Evolutionary conservation across 1,140 invertebrate genomes (phyloP).

Genomic region (Nephotettix cincticeps): DNA sequence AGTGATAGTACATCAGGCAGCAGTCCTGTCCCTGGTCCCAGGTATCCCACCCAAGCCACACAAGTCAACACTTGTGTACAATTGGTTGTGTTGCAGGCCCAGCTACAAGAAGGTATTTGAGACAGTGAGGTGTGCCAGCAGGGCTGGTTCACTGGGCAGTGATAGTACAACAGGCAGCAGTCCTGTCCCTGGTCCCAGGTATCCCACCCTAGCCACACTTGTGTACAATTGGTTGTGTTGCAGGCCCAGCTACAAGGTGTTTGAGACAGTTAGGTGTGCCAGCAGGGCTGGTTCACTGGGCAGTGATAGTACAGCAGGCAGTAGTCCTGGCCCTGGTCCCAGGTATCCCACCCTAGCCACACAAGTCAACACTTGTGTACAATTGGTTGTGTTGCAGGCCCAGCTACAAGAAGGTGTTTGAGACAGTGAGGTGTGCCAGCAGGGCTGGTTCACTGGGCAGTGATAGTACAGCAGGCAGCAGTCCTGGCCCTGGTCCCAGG

Average conservation of each 20-base stretch:
- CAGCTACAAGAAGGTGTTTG: conserved; percentile 77
- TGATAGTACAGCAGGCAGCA: conserved; percentile 47
- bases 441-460: conserved; percentile 43
- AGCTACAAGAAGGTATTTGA: conserved; percentile 81
- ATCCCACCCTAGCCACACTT: not conserved
- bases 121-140: conserved; percentile 74
- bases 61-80: too few relatives aligned
- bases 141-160: conserved; percentile 40
- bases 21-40: conserved; percentile 38
- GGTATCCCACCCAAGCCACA: not conserved
- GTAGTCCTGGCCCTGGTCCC: conserved; percentile 40
- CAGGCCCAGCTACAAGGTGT: conserved; percentile 74
- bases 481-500: conserved; percentile 36
- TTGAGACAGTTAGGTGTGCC: conserved; percentile 79
- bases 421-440: conserved; percentile 76
- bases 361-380: too few relatives aligned
- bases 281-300: conserved; percentile 49
- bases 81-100: too few relatives aligned
- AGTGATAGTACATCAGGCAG: conserved; percentile 46
- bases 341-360: not conserved
- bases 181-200: conserved; percentile 34
- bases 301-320: conserved; percentile 45
- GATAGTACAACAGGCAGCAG: conserved; percentile 48
- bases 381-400: too few relatives aligned
- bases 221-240: too few relatives aligned